Evolutionary conservation across 2,888 invertebrate species (phyloP).

Genomic region (Invenusta paracnida): DNA sequence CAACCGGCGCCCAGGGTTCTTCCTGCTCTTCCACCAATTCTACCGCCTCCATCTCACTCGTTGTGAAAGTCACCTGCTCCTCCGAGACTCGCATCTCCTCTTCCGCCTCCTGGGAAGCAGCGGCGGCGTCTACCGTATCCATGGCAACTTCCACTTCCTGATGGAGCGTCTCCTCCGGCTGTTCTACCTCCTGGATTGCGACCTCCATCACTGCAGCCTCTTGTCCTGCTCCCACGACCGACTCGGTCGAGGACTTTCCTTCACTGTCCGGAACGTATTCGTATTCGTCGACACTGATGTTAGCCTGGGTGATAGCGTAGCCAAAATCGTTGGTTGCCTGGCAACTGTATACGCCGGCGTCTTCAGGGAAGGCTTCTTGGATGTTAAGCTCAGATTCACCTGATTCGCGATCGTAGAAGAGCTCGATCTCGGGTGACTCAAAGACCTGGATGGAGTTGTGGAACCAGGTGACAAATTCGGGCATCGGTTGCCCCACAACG

Average conservation of each 20-base stretch:
- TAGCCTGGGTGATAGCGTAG: conserved; percentile 37
- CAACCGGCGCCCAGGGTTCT: not conserved
- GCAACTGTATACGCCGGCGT: conserved; percentile 47
- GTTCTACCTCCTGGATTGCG: not conserved
- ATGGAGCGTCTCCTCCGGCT: not conserved
- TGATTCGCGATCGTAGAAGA: conserved; percentile 53
- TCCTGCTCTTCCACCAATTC: not conserved
- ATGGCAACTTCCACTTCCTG: not conserved
- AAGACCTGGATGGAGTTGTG: conserved; percentile 67
- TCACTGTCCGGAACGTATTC: conserved; percentile 82
- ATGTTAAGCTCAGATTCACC: conserved; percentile 51
- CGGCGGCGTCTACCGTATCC: not conserved
- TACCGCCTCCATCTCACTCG: not conserved
- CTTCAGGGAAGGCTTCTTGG: conserved; percentile 42
- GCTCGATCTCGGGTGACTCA: conserved; percentile 54
- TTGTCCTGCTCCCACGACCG: not conserved
- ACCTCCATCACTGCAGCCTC: not conserved
- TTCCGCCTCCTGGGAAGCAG: not conserved
- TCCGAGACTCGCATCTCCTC: not conserved
- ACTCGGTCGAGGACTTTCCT: not conserved
- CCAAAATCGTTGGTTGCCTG: conserved; percentile 46
- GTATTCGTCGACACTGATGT: conserved; percentile 67
- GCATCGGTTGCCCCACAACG: conserved; percentile 52
- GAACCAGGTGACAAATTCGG: conserved; percentile 73
- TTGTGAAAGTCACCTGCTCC: not conserved